Base-by-base conservation (phyloP, 1,140 invertebrate species). In the Planococcus citri region DNA sequence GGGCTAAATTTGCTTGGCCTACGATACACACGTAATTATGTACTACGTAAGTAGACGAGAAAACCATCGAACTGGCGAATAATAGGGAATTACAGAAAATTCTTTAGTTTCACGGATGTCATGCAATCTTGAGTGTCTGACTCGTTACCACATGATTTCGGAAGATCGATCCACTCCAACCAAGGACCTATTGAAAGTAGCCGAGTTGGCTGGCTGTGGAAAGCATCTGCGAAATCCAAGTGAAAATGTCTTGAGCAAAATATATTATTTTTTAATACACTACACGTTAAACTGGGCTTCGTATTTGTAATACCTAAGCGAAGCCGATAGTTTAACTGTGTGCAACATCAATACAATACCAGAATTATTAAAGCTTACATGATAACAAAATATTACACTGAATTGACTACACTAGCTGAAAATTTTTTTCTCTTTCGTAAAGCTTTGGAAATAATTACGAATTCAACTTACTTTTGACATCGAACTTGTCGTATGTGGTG, bases 401-500 rank as follows among this genome's bases (percentile, higher is more conserved):
- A 51, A 3, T 51, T 17, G 6, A 51, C n/a, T 17, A 51, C 41
- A 51, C 41, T 17, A 51, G 41, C 41, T 51, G 41, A 51, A 51
- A 51, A 51, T 51, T 51, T 51, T 9, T 51, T n/a, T 20, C 17
- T 51, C 17, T 51, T 51, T 51, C 41, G 60, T 24, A n/a, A n/a
- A n/a, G n/a, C n/a, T n/a, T n/a, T n/a, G 6, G 10, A 64, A 27
- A 12, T 24, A n/a, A n/a, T n/a, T n/a, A n/a, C 38, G 51, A 70
- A 70, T 67, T 70, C 64, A 74, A 87, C 86, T 87, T 83, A 94
- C 88, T 93, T 97, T 83, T 92, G 89, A 75, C 86, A 87, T 70
- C 89, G 86, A 37, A 97, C 87, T 88, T 98, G 96, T 80, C 97
- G 94, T 60, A 99, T 90, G 76, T 99, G 96, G 83, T 97, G 91